Conservation (phyloP, 92 coral and sea anemone genomes). For the Epizoanthus illoricatus region DNA sequence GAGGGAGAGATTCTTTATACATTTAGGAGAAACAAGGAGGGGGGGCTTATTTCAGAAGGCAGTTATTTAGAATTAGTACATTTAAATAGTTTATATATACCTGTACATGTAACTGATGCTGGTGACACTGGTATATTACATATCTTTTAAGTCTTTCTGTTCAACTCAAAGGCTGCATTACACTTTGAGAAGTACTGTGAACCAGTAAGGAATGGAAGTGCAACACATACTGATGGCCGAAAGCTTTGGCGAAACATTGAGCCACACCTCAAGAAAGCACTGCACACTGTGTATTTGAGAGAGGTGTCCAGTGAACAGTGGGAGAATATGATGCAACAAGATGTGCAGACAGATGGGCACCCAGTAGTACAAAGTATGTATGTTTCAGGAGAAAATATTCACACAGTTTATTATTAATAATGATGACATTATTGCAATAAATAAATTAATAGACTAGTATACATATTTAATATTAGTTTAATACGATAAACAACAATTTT, state of each 20-base stretch:
- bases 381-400: background rate
- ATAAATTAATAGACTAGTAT: too few species aligned
- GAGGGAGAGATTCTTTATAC: too few species aligned
- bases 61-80: background rate
- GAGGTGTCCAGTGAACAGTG: constrained; percentile 93
- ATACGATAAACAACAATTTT: too few species aligned
- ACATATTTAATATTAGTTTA: too few species aligned
- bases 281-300: constrained; percentile 84
- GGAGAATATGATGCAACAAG: constrained; percentile 72
- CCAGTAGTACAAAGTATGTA: constrained; percentile 14
- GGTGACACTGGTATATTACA: too few species aligned
- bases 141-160: background rate
- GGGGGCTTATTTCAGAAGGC: too few species aligned
- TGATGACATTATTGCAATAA: too few species aligned
- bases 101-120: background rate
- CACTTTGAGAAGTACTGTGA: constrained; percentile 94
- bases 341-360: constrained; percentile 42
- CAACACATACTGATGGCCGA: constrained; percentile 71
- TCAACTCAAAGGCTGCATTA: constrained; percentile 67
- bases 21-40: too few species aligned
- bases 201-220: constrained; percentile 74
- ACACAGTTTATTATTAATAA: background rate
- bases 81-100: background rate
- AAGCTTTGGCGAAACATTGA: constrained; percentile 94
- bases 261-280: constrained; percentile 86